These are phyloP conservation scores for Mus spicilegus DNA, from an alignment of 2,113 vertebrate species.

Conservation along the genomic window DNA sequence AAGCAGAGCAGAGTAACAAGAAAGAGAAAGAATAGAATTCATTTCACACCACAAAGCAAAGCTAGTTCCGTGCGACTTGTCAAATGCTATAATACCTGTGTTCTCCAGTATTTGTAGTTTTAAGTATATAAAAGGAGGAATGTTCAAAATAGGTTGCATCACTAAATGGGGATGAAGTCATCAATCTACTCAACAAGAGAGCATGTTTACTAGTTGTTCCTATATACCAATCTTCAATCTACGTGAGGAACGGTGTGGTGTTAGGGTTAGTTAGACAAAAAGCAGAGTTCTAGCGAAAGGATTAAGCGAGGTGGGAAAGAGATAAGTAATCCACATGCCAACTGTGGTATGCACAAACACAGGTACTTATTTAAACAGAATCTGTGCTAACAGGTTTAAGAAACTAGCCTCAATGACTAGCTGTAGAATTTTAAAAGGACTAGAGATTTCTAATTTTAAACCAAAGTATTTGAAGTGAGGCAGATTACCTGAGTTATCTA, in stretches of 20 bases:
- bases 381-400: neutral
- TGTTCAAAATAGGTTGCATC: neutral
- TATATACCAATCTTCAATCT: neutral
- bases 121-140: slow-evolving; percentile 2
- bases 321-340: neutral
- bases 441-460: neutral
- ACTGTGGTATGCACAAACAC: neutral
- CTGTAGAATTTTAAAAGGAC: neutral
- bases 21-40: neutral
- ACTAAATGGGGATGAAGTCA: neutral
- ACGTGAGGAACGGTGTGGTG: neutral
- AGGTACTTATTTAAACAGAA: neutral
- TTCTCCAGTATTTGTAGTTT: neutral
- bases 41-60: neutral
- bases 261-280: slow-evolving; percentile 32
- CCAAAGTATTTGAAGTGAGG: neutral
- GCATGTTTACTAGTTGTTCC: slow-evolving; percentile 9
- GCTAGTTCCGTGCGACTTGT: neutral
- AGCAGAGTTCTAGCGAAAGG: neutral
- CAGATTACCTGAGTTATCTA: neutral
- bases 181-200: neutral
- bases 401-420: neutral
- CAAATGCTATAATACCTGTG: neutral
- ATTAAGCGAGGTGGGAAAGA: neutral
- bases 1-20: neutral